Evolutionary conservation across 2,888 invertebrate genomes (phyloP), one percentile per base, ranked within the genome.

Genomic region (Dendrolimus houi): DNA sequence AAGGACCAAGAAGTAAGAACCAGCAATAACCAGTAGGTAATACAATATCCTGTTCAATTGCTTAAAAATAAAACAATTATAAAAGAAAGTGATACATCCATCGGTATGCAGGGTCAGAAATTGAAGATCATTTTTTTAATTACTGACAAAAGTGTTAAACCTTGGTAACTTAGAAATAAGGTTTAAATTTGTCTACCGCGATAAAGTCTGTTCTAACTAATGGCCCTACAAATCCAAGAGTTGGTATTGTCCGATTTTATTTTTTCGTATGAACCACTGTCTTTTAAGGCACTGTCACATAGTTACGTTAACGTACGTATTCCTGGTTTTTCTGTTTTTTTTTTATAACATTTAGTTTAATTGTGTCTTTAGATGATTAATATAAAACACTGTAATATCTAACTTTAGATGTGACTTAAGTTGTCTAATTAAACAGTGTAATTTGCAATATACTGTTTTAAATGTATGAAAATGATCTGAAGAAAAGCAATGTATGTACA

Each of bases 161-260:
- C 65, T 66, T 66, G 68, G 66, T 54, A 1, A 0, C 59, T 53
- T 59, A 56, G 41, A 9, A 29, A 59, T 64, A 73, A 56, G 56
- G 71, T 67, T 66, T 53, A 55, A 62, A 69, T 67, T 67, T 9
- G 61, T 60, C 56, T 64, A 56, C 60, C 59, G 58, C 57, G 58
- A 54, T 58, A 59, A 65, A 64, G 61, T 62, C 71, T 77, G 77
- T 74, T 72, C 72, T 54, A 78, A 83, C 87, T 87, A 89, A 90
- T 90, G 85, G 83, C 78, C 68, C 81, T 81, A 89, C 88, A 89
- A 89, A 88, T 88, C 75, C 71, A 75, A 77, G 79, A 74, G 78
- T 87, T 80, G 83, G 88, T 88, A 88, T 90, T 88, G 87, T 87
- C 83, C 80, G 67, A 70, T 64, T 87, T 88, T 88, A 87, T 87